These are phyloP conservation scores for Parotia lawesii DNA, from an alignment of 2,113 vertebrate species.

Conservation along the genomic window DNA sequence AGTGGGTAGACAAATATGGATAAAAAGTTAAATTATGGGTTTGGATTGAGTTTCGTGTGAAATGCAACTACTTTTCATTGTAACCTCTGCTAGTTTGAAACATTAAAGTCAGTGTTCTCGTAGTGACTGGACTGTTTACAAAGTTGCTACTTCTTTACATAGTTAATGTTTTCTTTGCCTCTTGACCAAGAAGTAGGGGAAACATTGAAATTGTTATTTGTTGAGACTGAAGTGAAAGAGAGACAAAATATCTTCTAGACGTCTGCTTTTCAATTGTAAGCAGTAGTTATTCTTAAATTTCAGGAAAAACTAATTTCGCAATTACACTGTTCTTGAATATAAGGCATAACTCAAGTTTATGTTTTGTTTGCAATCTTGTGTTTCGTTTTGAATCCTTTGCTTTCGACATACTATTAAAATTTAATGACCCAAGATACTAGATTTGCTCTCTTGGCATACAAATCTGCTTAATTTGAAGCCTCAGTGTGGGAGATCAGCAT, in stretches of 20 bases:
- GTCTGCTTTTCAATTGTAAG: not conserved
- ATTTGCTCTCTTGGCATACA: not conserved
- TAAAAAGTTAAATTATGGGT: fast-evolving
- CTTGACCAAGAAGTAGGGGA: not conserved
- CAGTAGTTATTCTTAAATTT: not conserved
- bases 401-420: not conserved
- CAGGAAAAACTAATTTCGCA: not conserved
- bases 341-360: not conserved
- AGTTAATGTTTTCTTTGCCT: fast-evolving
- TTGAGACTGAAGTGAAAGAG: not conserved
- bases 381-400: not conserved
- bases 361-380: not conserved
- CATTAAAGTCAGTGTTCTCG: not conserved
- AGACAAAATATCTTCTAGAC: not conserved
- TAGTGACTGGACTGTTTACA: fast-evolving
- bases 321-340: not conserved
- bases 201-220: not conserved
- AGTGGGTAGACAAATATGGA: fast-evolving
- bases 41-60: fast-evolving
- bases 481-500: not conserved
- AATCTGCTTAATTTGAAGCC: not conserved
- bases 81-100: not conserved
- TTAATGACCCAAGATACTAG: not conserved
- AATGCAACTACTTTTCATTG: not conserved
- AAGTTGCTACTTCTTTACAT: fast-evolving